These are phyloP conservation scores for Netelia melanura DNA, from an alignment of 2,888 invertebrate genomes.

Conservation along the genomic window DNA sequence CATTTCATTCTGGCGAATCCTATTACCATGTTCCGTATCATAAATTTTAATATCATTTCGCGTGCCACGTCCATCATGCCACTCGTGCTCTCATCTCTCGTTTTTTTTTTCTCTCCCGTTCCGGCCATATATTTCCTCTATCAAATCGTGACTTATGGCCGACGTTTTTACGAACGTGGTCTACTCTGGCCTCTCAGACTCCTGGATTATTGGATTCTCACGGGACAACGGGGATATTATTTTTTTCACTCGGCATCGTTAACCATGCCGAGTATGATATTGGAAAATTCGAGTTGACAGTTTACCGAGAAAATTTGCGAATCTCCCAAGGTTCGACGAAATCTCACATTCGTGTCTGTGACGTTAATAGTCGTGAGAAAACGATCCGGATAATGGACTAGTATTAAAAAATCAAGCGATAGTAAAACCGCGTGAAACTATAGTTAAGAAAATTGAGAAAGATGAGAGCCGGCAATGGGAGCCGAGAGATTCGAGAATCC, in stretches of 20 bases:
- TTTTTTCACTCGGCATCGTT: conserved; percentile 7
- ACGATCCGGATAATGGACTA: not conserved
- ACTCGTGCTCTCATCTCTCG: not conserved
- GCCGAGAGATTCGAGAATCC: too few species aligned
- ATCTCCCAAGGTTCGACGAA: not conserved
- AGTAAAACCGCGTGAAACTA: not conserved
- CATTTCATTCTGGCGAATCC: conserved; percentile 16
- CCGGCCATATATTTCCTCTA: not conserved
- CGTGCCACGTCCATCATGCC: conserved; percentile 32
- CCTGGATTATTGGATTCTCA: conserved; percentile 54
- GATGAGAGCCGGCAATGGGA: too few species aligned
- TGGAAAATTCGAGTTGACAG: conserved; percentile 43
- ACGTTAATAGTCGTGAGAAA: not conserved
- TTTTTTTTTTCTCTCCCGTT: not conserved
- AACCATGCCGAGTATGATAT: conserved; percentile 23
- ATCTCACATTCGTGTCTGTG: not conserved
- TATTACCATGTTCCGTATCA: conserved; percentile 52
- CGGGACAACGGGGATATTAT: not conserved
- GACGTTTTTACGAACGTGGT: conserved; percentile 35
- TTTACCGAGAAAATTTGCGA: conserved; percentile 44
- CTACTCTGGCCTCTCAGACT: not conserved
- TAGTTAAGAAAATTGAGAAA: too few species aligned
- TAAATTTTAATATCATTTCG: conserved; percentile 58
- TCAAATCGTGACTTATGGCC: conserved; percentile 51
- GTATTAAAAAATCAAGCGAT: not conserved